phyloP scores from a whole-genome alignment of 2,113 vertebrate species.

The Ceyx melanurus region DNA sequence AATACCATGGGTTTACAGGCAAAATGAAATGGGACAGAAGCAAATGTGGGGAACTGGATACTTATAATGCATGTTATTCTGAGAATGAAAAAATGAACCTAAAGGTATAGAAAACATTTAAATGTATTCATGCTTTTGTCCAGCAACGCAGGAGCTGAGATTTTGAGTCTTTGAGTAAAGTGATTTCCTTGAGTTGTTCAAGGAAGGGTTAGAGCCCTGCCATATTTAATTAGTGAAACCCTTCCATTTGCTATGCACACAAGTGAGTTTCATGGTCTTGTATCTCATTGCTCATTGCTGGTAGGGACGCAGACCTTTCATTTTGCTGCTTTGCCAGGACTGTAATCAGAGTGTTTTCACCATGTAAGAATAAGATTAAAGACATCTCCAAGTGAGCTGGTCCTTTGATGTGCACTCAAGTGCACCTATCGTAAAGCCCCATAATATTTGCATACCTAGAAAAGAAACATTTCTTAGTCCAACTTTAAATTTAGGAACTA shows the following conservation, averaged over 20 bases:
- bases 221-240: background rate
- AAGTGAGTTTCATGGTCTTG: background rate
- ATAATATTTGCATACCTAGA: conserved; percentile 34
- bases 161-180: background rate
- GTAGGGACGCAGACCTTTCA: background rate
- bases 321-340: background rate
- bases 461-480: conserved; percentile 28
- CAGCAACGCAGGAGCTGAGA: background rate
- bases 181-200: background rate
- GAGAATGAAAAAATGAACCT: background rate
- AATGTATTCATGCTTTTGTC: background rate
- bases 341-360: background rate
- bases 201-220: background rate
- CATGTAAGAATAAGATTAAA: conserved; percentile 29
- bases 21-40: background rate
- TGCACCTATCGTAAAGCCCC: background rate
- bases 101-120: background rate
- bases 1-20: background rate
- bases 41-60: background rate
- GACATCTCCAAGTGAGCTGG: background rate
- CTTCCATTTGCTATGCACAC: background rate
- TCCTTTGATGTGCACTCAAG: background rate
- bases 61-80: background rate
- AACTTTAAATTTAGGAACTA: conserved; percentile 39
- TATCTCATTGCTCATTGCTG: background rate